These are phyloP conservation scores for Melieria picta DNA, from an alignment of 2,888 invertebrate species.

Conservation along the genomic window DNA sequence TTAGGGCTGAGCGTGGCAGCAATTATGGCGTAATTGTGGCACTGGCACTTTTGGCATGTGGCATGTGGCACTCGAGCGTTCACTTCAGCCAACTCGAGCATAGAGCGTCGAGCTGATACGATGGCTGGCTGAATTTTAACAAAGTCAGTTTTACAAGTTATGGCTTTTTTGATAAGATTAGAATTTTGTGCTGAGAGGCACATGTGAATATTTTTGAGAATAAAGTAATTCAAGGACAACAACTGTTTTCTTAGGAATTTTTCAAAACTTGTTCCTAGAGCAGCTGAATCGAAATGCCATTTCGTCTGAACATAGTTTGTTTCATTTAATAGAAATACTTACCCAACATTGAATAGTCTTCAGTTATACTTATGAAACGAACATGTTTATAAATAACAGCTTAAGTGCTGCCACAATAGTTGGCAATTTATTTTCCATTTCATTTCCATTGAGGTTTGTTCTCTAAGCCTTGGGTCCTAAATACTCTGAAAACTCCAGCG, in stretches of 20 bases:
- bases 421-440: no score
- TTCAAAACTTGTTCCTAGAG: neutral
- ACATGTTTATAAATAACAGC: no score
- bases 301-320: neutral
- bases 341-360: neutral
- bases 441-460: no score
- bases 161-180: slow-evolving; percentile 35
- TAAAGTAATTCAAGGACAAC: slow-evolving; percentile 18
- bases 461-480: no score
- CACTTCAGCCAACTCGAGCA: no score
- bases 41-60: slow-evolving; percentile 42
- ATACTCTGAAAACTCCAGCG: no score
- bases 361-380: no score
- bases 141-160: slow-evolving; percentile 33
- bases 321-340: neutral
- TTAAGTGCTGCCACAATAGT: no score
- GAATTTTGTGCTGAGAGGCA: neutral
- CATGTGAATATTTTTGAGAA: neutral
- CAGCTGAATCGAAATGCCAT: neutral
- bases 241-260: slow-evolving; percentile 10
- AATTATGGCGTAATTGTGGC: slow-evolving; percentile 40
- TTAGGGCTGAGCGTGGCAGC: neutral
- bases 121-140: neutral
- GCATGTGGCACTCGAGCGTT: slow-evolving; percentile 19
- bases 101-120: no score